A percentile compares a stretch with the other conserved stretches of the same genome.
Conservation (phyloP, 2,797 vertebrate genomes). For the Glossophaga mutica region DNA sequence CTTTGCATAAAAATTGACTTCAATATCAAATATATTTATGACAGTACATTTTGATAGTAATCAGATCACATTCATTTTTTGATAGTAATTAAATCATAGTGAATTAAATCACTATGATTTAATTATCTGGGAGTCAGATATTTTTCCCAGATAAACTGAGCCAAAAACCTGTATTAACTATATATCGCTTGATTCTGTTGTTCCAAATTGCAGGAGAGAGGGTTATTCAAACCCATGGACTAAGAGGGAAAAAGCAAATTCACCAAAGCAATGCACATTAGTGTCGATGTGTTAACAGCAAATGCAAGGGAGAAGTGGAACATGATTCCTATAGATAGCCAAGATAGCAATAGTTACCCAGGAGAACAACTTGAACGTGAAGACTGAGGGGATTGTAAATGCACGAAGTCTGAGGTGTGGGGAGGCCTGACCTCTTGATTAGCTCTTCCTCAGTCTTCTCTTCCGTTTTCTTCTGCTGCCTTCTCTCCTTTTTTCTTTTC, state of each 20-base stretch:
- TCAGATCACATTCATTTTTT: neutral
- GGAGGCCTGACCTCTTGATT: neutral
- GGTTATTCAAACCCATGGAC: neutral
- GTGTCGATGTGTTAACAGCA: neutral
- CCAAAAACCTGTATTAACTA: neutral
- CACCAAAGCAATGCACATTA: neutral
- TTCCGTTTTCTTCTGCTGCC: neutral
- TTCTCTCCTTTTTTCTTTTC: neutral
- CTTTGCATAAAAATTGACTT: conserved; percentile 15
- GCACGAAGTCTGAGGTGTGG: neutral
- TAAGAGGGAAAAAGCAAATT: neutral
- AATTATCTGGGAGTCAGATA: neutral
- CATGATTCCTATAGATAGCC: no score
- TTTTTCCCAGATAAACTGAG: neutral
- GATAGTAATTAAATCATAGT: neutral
- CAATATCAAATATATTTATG: neutral
- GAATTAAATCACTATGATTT: no score
- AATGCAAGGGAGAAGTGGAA: neutral
- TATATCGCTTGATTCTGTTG: neutral
- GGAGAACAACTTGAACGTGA: neutral
- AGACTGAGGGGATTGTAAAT: neutral
- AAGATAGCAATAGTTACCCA: neutral
- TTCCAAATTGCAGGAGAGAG: neutral
- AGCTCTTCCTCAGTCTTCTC: neutral
- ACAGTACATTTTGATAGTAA: neutral